Percentiles rank a stretch among this genome's conserved stretches.
phyloP scores from a whole-genome alignment of 2,888 invertebrate genomes.

The Drosophila helvetica region DNA sequence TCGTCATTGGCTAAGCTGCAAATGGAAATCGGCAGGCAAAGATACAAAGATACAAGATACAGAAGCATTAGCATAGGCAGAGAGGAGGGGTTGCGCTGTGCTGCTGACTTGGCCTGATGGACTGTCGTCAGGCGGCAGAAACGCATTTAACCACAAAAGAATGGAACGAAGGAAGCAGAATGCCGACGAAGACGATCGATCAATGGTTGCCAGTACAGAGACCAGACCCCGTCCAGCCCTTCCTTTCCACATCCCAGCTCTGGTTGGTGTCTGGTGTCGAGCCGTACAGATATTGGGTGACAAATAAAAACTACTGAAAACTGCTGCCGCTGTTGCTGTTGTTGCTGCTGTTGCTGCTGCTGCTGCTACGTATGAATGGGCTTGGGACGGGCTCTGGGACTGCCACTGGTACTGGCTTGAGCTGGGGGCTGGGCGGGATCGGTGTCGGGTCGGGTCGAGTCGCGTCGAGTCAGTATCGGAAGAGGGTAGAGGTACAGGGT shows the following conservation, averaged over 20 bases:
- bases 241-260: not conserved
- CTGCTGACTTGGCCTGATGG: conserved; percentile 32
- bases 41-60: conserved; percentile 27
- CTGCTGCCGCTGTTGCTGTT: conserved; percentile 54
- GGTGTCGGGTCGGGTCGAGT: conserved; percentile 8
- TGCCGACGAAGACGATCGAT: conserved; percentile 71
- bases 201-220: conserved; percentile 55
- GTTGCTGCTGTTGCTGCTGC: conserved; percentile 24
- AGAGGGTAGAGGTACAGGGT: conserved; percentile 36
- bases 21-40: conserved; percentile 42
- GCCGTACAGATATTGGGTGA: conserved; percentile 82
- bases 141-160: conserved; percentile 76
- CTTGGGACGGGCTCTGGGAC: conserved; percentile 43
- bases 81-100: conserved; percentile 14
- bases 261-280: conserved; percentile 78
- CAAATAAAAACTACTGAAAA: conserved; percentile 82
- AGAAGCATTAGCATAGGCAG: conserved; percentile 47
- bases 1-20: conserved; percentile 64
- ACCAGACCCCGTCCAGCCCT: conserved; percentile 6
- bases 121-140: conserved; percentile 40
- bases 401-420: conserved; percentile 10
- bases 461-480: conserved; percentile 4
- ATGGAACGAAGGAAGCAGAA: conserved; percentile 74
- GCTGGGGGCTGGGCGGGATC: conserved; percentile 39
- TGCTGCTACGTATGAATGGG: conserved; percentile 74